These are phyloP conservation scores for Sipha flava DNA, from an alignment of 1,140 invertebrate genomes.

Conservation along the genomic window DNA sequence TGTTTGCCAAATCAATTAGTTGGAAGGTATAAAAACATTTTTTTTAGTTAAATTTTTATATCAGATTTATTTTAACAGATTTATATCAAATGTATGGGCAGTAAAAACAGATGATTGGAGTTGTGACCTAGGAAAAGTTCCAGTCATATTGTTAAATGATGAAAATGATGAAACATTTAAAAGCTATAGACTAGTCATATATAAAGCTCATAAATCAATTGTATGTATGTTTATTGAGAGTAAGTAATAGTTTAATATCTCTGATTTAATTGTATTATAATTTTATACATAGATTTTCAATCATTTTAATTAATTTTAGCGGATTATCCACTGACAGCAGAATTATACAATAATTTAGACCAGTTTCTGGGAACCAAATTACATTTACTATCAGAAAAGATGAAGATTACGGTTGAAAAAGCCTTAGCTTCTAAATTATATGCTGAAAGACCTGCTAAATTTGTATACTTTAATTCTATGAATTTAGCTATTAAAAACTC, in stretches of 20 bases:
- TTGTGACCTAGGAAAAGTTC: slow-evolving; percentile 11
- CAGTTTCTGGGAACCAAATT: slow-evolving; percentile 19
- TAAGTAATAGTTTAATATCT: background rate
- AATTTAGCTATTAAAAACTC: slow-evolving; percentile 29
- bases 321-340: background rate
- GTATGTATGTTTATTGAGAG: slow-evolving; percentile 25
- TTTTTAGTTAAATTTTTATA: background rate
- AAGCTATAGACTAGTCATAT: slow-evolving; percentile 8
- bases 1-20: slow-evolving; percentile 26
- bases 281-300: background rate
- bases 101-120: slow-evolving; percentile 16
- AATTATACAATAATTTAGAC: slow-evolving; percentile 10
- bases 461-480: slow-evolving; percentile 26
- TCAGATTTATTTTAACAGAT: background rate
- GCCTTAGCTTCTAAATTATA: background rate
- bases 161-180: background rate
- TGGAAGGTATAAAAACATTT: background rate
- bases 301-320: background rate
- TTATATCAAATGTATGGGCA: slow-evolving; percentile 26
- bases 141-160: slow-evolving; percentile 1
- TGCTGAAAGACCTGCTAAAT: slow-evolving; percentile 13
- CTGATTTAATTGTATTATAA: background rate
- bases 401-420: slow-evolving; percentile 14
- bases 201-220: slow-evolving; percentile 20
- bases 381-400: slow-evolving; percentile 15